A percentile compares a stretch with the other conserved stretches of the same genome.
phyloP scores from a whole-genome alignment of 2,113 vertebrate species.

The Chaenocephalus aceratus region DNA sequence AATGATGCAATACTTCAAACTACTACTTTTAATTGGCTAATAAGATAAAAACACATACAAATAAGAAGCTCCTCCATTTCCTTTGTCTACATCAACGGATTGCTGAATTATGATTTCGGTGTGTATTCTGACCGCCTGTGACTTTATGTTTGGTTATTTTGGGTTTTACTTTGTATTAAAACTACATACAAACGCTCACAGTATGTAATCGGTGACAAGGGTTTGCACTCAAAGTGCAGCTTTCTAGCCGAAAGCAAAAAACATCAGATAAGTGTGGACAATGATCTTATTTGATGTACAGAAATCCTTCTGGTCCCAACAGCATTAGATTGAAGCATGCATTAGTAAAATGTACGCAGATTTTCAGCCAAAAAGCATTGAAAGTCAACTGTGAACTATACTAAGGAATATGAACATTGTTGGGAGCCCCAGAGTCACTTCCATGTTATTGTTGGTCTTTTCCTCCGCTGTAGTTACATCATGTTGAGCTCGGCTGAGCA shows the following conservation, averaged over 20 bases:
- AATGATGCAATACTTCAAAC: not conserved
- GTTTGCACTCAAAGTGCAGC: not conserved
- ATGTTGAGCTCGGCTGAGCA: constrained; percentile 31
- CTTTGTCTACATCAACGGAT: not conserved
- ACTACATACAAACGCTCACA: no score
- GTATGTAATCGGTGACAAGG: not conserved
- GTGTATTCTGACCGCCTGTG: not conserved
- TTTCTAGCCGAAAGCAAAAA: no score
- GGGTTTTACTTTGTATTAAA: no score
- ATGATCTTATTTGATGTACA: not conserved
- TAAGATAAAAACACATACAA: no score
- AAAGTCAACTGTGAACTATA: not conserved
- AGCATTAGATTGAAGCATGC: not conserved
- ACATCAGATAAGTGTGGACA: not conserved
- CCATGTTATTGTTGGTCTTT: constrained; percentile 31
- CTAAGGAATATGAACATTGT: not conserved
- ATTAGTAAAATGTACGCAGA: not conserved
- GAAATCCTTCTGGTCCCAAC: not conserved
- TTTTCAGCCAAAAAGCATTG: not conserved
- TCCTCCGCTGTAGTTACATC: constrained; percentile 25
- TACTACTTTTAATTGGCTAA: not conserved
- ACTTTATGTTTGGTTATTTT: no score
- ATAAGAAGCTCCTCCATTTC: not conserved
- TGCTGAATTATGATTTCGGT: not conserved
- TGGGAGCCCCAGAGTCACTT: not conserved